Evolutionary conservation across 1,140 invertebrate genomes (phyloP), one percentile per base, ranked within the genome.

Genomic region (Mercenaria mercenaria): DNA sequence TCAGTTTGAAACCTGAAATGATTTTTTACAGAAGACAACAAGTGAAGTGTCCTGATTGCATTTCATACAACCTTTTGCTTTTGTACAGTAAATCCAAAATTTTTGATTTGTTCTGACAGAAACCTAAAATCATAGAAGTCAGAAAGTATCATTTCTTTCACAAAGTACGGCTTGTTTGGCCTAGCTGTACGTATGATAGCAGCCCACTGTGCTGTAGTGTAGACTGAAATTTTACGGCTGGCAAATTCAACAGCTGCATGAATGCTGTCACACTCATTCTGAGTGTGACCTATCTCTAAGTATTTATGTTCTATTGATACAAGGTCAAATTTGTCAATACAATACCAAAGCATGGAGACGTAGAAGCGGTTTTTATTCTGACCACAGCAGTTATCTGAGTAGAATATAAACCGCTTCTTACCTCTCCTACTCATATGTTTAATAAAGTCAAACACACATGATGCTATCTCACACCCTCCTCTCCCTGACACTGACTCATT

Each of bases 301-400:
- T 34, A 41, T 37, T 43, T 76, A 26, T 76, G 72, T 39, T 11
- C 8, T 52, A 81, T 81, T 26, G 77, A 81, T 47, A 23, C 20
- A 52, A 81, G 77, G 15, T 81, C 29, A 56, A 81, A 81, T 81
- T 81, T 81, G 18, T 52, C 23, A 10, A 81, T 11, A 34, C 15
- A 15, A 59, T 47, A 81, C 77, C 77, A 81, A 13, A 81, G 77
- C 77, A 81, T 81, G 15, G 77, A 52, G 20, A 56, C n/a, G 34
- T 81, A 81, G 47, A 52, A 81, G 4, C 29, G 50, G 50, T 81
- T 81, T 37, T 81, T 81, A 56, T 81, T 81, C 32, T 81, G 77
- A 23, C 41, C 2, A 56, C 11, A 50, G 41, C 59, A 84, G 39
- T 84, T 84, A n/a, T 84, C 81, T 43, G 59, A 69, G 39, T 84